These are phyloP conservation scores for Didymodactylos carnosus DNA, from an alignment of 2,888 invertebrate genomes.

Conservation along the genomic window DNA sequence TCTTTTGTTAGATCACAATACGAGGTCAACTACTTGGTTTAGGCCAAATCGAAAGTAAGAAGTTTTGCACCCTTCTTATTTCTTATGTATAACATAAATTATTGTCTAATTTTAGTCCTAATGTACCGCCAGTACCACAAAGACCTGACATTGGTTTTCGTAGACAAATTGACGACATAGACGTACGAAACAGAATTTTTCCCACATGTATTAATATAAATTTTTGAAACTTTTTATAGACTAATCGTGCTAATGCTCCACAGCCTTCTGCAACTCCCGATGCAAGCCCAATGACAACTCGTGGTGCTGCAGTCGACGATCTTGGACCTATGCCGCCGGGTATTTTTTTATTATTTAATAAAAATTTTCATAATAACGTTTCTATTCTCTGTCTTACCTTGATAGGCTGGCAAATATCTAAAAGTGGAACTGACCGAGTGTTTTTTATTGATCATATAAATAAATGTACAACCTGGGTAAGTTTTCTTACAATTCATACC, in stretches of 20 bases:
- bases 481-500: not conserved
- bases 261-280: not conserved
- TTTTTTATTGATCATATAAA: constrained; percentile 95
- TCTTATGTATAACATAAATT: not conserved
- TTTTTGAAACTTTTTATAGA: too few species aligned
- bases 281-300: not conserved
- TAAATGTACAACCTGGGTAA: constrained; percentile 69
- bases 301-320: not conserved
- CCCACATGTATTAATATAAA: too few species aligned
- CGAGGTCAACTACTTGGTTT: not conserved
- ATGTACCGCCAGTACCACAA: not conserved
- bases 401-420: constrained; percentile 92
- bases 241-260: not conserved
- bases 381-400: too few species aligned
- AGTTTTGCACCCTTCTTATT: not conserved
- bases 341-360: too few species aligned
- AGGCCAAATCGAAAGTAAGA: not conserved
- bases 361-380: too few species aligned
- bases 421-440: constrained; percentile 82
- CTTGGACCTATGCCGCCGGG: not conserved
- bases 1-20: too few species aligned
- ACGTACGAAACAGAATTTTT: too few species aligned
- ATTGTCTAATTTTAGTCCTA: not conserved
- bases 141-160: not conserved
- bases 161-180: not conserved